Conservation (phyloP, 2,113 vertebrate species). For the Ictalurus furcatus region DNA sequence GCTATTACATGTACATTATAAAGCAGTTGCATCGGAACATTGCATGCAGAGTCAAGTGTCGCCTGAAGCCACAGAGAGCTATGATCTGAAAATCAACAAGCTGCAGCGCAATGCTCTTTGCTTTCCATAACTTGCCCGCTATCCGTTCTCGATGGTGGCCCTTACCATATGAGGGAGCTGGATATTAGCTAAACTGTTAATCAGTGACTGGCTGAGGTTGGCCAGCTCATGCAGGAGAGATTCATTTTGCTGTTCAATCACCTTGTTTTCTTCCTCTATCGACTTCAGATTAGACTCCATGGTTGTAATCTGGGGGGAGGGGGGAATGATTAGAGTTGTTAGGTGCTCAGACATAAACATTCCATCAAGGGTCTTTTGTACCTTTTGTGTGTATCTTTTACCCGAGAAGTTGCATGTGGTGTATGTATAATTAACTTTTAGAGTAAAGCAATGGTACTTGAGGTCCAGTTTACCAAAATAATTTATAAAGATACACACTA, state of each 20-base stretch:
- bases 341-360: neutral
- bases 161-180: conserved; percentile 99
- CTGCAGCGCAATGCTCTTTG: conserved; percentile 41
- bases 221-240: conserved; percentile 98
- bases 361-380: neutral
- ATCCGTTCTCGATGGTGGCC: conserved; percentile 78
- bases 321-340: conserved; percentile 50
- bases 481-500: neutral
- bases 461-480: too few species aligned
- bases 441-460: too few species aligned
- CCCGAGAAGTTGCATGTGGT: neutral
- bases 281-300: conserved; percentile 99
- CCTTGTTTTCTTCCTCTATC: conserved; percentile 99
- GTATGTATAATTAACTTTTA: neutral
- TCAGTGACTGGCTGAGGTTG: conserved; percentile 98
- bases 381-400: neutral
- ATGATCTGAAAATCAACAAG: conserved; percentile 43
- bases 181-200: conserved; percentile 98
- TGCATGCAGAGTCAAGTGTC: conserved; percentile 37
- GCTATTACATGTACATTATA: conserved; percentile 22
- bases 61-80: conserved; percentile 38
- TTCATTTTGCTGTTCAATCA: conserved; percentile 99
- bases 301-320: conserved; percentile 86
- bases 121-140: conserved; percentile 73
- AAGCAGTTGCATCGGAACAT: conserved; percentile 35